phyloP scores from a whole-genome alignment of 2,113 vertebrate genomes.

The Melanerpes formicivorus region DNA sequence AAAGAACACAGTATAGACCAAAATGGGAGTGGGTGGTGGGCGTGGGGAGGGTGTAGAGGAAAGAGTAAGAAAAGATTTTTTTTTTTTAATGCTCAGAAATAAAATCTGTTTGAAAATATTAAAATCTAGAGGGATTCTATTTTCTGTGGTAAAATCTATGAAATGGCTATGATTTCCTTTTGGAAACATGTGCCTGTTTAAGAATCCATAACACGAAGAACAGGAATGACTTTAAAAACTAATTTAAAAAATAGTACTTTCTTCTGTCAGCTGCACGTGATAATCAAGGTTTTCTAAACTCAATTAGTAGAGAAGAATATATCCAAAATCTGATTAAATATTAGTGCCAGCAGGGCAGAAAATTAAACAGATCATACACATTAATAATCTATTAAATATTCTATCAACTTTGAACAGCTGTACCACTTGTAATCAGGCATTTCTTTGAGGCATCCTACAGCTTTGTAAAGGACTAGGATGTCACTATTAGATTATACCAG shows the following conservation, averaged over 20 bases:
- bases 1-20: background rate
- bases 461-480: background rate
- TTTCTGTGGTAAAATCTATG: background rate
- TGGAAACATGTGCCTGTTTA: background rate
- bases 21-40: background rate
- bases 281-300: slow-evolving; percentile 54
- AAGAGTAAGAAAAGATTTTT: background rate
- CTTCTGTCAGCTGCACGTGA: slow-evolving; percentile 16
- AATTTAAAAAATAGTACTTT: background rate
- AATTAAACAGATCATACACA: slow-evolving; percentile 51
- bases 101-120: slow-evolving; percentile 1
- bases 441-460: background rate
- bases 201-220: background rate
- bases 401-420: slow-evolving; percentile 46
- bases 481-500: background rate
- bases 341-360: slow-evolving; percentile 56
- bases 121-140: background rate
- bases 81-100: background rate
- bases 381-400: slow-evolving; percentile 61
- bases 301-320: slow-evolving; percentile 44
- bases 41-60: too few relatives aligned
- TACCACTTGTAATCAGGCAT: background rate
- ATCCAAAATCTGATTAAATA: slow-evolving; percentile 56
- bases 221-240: background rate
- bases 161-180: slow-evolving; percentile 1